Evolutionary conservation across 2,113 vertebrate genomes (phyloP).

Genomic region (Circaetus cinerascens): DNA sequence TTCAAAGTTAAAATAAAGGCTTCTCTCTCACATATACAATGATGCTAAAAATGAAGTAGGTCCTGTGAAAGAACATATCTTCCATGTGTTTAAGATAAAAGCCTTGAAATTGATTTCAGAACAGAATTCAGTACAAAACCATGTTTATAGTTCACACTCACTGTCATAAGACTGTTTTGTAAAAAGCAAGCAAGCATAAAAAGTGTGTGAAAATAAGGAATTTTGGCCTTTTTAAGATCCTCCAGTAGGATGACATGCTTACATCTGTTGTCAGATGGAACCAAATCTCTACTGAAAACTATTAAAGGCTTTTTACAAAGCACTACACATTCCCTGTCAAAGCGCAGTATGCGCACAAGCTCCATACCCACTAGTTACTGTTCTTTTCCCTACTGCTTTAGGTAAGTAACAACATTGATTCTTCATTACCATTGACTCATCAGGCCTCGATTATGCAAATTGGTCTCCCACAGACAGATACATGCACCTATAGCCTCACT

Average conservation of each 20-base stretch:
- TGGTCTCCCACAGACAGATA: neutral
- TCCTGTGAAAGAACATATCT: neutral
- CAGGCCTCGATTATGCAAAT: neutral
- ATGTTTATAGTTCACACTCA: neutral
- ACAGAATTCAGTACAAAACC: neutral
- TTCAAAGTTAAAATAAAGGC: conserved; percentile 2
- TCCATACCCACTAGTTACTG: neutral
- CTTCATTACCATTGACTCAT: neutral
- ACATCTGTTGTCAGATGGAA: neutral
- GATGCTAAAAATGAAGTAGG: neutral
- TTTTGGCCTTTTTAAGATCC: neutral
- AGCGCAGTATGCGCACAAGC: neutral
- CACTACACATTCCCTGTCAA: neutral
- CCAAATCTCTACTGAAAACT: neutral
- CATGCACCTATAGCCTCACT: neutral
- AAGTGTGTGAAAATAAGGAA: neutral
- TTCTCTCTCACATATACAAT: neutral
- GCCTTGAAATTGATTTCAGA: neutral
- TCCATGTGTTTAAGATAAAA: neutral
- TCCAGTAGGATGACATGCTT: neutral
- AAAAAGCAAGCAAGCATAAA: neutral
- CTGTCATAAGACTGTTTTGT: neutral
- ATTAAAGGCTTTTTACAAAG: neutral
- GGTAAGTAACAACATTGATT: neutral
- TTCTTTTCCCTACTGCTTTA: neutral